These are phyloP conservation scores for Elanoides forficatus DNA, from an alignment of 2,113 vertebrate genomes.

Conservation along the genomic window DNA sequence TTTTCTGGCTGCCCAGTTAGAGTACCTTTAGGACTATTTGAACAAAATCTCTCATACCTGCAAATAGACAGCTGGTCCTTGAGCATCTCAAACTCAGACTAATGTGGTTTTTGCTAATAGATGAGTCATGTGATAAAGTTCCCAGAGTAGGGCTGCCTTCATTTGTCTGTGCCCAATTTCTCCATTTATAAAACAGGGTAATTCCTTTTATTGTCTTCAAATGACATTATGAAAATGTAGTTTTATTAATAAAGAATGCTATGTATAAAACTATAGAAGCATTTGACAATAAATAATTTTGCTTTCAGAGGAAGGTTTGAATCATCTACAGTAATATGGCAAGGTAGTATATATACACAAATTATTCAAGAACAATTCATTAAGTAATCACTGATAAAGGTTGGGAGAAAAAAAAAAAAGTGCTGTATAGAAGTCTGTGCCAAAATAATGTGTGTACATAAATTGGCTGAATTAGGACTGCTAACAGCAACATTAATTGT, in stretches of 20 bases:
- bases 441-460: neutral
- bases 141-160: neutral
- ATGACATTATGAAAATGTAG: neutral
- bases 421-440: neutral
- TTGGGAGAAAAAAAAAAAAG: neutral
- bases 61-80: neutral
- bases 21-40: neutral
- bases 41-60: neutral
- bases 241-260: neutral
- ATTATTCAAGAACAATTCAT: neutral
- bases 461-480: neutral
- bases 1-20: neutral
- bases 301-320: neutral
- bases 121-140: neutral
- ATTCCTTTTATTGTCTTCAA: neutral
- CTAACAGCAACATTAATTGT: neutral
- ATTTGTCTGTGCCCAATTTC: neutral
- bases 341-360: neutral
- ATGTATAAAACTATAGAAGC: neutral
- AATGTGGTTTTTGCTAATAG: neutral
- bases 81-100: neutral
- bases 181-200: neutral
- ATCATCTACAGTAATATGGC: neutral
- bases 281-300: neutral
- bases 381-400: neutral